phyloP scores from a whole-genome alignment of 1,140 invertebrate species.

The Triops cancriformis region DNA sequence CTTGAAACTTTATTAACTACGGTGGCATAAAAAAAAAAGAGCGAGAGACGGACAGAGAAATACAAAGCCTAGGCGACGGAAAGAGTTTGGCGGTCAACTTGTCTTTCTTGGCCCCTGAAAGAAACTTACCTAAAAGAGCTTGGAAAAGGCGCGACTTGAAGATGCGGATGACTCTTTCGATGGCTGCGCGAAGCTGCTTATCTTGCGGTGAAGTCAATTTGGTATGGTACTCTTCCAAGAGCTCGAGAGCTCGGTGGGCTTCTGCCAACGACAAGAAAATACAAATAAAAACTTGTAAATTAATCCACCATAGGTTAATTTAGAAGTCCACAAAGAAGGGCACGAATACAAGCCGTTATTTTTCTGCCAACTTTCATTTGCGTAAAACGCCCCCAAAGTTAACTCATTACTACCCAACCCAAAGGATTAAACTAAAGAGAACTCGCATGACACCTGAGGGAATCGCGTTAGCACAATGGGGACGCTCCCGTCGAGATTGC shows the following conservation, averaged over 20 bases:
- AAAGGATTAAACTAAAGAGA: not conserved
- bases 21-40: too few relatives aligned
- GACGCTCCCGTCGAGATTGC: not conserved
- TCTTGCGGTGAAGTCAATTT: slow-evolving; percentile 85
- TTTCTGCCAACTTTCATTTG: slow-evolving; percentile 18
- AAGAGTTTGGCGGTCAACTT: too few relatives aligned
- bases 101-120: too few relatives aligned
- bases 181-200: slow-evolving; percentile 83
- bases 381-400: not conserved
- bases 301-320: not conserved
- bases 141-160: slow-evolving; percentile 97
- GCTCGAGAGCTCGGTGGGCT: slow-evolving; percentile 90
- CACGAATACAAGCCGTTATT: not conserved
- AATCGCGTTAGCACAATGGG: not conserved
- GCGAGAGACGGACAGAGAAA: too few relatives aligned
- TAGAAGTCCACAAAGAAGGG: not conserved
- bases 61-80: too few relatives aligned
- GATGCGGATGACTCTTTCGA: slow-evolving; percentile 93
- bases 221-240: slow-evolving; percentile 93
- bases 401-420: not conserved
- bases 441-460: not conserved
- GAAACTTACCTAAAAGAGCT: slow-evolving; percentile 81
- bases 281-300: not conserved
- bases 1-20: not conserved
- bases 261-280: slow-evolving; percentile 55